A percentile compares a stretch with the other conserved stretches of the same genome.
These are phyloP conservation scores for Trichopria drosophilae DNA, from an alignment of 2,888 invertebrate genomes.

Conservation along the genomic window DNA sequence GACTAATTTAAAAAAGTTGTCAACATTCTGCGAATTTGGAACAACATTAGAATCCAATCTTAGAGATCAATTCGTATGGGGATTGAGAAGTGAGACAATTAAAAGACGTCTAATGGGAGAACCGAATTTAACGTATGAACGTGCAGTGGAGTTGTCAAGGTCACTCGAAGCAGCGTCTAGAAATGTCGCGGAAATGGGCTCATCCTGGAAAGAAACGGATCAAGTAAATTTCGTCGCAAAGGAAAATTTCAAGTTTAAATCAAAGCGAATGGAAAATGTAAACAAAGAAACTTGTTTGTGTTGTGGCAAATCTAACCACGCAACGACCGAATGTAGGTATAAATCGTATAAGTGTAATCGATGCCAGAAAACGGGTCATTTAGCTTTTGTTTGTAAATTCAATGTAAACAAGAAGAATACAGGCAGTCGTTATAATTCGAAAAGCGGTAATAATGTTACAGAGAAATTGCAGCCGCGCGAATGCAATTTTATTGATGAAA, in stretches of 20 bases:
- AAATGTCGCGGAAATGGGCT: background rate
- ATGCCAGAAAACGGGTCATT: constrained; percentile 9
- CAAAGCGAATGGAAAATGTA: background rate
- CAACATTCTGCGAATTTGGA: constrained; percentile 19
- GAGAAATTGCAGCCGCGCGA: constrained; percentile 2
- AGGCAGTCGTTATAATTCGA: background rate
- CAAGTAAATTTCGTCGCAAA: background rate
- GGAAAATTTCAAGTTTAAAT: background rate
- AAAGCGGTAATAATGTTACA: constrained; percentile 2
- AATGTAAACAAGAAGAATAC: background rate
- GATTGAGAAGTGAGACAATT: background rate
- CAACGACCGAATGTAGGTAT: background rate
- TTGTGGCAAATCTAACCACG: constrained; percentile 6
- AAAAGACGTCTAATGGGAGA: background rate
- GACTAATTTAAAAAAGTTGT: constrained; percentile 12
- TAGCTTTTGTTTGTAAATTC: constrained; percentile 1
- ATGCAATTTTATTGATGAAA: background rate
- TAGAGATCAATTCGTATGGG: background rate
- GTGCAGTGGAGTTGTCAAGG: background rate
- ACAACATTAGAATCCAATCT: constrained; percentile 6
- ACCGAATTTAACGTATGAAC: background rate
- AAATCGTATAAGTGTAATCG: constrained; percentile 4
- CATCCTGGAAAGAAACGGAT: too few species aligned
- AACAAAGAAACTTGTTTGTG: background rate
- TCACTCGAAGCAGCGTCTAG: background rate